Evolutionary conservation across 2,113 vertebrate genomes (phyloP), one percentile per base, ranked within the genome.

Genomic region (Bungarus multicinctus): DNA sequence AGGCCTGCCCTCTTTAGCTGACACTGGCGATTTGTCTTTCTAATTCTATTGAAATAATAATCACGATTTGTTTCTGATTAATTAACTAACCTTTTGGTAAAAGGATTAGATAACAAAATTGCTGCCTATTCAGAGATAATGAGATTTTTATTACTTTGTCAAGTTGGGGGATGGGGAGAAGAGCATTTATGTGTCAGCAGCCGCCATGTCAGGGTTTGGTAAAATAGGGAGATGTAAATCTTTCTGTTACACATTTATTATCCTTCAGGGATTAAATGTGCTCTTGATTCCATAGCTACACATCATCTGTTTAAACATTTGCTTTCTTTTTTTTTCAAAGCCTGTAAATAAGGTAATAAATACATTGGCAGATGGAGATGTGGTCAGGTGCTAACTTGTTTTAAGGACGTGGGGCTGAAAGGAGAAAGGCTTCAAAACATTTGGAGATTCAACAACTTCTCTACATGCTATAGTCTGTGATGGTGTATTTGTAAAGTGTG

Each of bases 21-120:
- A 97, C 97, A 97, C 97, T 96, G 95, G 97, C 96, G 97, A 97
- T 98, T 98, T 97, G 97, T 98, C 97, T 98, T 97, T 97, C 96
- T 98, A 98, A 98, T 97, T 98, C 97, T 97, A 97, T 97, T 98
- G 97, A 98, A 98, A 97, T 97, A 97, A 98, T 98, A 97, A 98
- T 98, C 97, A 96, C 97, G 97, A 98, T 98, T 98, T 98, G 97
- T 98, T 98, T 97, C 97, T 98, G 97, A 98, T 98, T 97, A 98
- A 98, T 98, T 97, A 98, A 98, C 97, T 98, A 97, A 98, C 97
- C 97, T 98, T 98, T 98, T 97, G 97, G 97, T 97, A 96, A 98
- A 98, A 98, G 97, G 97, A 98, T 98, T 98, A 97, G 97, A 98
- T 98, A 97, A 98, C 94, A 95, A 98, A 98, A 98, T 98, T 98